Evolutionary conservation across 2,797 vertebrate genomes (phyloP).

Genomic region (Sphenodon punctatus): DNA sequence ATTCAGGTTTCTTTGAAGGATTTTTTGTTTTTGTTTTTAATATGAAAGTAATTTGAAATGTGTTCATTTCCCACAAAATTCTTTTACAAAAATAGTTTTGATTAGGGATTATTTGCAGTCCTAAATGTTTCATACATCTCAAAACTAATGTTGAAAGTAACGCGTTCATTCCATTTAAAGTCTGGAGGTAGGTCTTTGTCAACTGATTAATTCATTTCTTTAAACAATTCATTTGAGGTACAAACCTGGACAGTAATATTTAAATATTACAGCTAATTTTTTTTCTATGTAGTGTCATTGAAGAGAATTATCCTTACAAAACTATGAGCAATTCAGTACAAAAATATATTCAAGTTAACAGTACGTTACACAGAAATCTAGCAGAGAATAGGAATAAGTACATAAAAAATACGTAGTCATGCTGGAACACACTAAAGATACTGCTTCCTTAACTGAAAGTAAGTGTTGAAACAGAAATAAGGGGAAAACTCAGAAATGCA

Average conservation of each 20-base stretch:
- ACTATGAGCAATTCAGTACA: slow-evolving; percentile 87
- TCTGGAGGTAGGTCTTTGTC: slow-evolving; percentile 95
- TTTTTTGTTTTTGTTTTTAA: slow-evolving; percentile 67
- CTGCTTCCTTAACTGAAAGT: slow-evolving; percentile 82
- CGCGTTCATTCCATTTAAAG: slow-evolving; percentile 83
- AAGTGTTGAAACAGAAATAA: slow-evolving; percentile 73
- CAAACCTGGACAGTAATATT: slow-evolving; percentile 86
- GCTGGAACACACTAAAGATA: slow-evolving; percentile 75
- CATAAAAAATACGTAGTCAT: slow-evolving; percentile 78
- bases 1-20: slow-evolving; percentile 89
- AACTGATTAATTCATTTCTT: slow-evolving; percentile 85
- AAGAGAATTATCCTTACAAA: slow-evolving; percentile 85
- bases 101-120: slow-evolving; percentile 83
- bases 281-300: slow-evolving; percentile 80
- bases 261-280: slow-evolving; percentile 80
- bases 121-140: slow-evolving; percentile 77
- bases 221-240: slow-evolving; percentile 88
- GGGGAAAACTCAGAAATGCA: slow-evolving; percentile 66
- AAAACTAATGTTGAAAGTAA: slow-evolving; percentile 79
- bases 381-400: slow-evolving; percentile 81
- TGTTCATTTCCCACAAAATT: slow-evolving; percentile 77
- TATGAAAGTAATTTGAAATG: slow-evolving; percentile 79
- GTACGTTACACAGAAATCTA: slow-evolving; percentile 86
- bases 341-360: slow-evolving; percentile 95
- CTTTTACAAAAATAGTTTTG: slow-evolving; percentile 85